A percentile compares a stretch with the other conserved stretches of the same genome.
phyloP scores from a whole-genome alignment of 1,140 invertebrate genomes.

The Caenorhabditis tropicalis region DNA sequence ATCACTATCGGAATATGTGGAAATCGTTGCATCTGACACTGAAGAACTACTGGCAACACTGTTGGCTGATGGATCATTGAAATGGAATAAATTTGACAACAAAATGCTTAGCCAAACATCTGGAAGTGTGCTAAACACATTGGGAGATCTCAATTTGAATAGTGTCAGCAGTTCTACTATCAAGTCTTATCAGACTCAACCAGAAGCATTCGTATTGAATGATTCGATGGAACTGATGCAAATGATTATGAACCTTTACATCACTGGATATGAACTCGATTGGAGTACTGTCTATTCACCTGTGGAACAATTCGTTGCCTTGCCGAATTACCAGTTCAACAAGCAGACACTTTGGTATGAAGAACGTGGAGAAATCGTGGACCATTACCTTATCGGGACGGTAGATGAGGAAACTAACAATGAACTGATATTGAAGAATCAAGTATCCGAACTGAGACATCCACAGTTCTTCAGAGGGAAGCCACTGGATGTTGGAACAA shows the following conservation, averaged over 20 bases:
- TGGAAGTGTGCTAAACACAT: background rate
- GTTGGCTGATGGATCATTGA: background rate
- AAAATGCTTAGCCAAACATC: background rate
- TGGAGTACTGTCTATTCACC: conserved; percentile 16
- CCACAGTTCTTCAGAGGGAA: conserved; percentile 38
- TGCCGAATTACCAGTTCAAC: conserved; percentile 48
- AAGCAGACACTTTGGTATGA: conserved; percentile 43
- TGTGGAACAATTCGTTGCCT: background rate
- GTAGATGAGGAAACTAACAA: conserved; percentile 2
- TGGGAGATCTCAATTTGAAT: background rate
- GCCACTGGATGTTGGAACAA: conserved; percentile 5
- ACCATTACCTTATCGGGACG: conserved; percentile 45
- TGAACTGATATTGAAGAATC: conserved; percentile 3
- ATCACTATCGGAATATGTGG: background rate
- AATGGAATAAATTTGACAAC: background rate
- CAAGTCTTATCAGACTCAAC: background rate
- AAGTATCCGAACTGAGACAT: conserved; percentile 24
- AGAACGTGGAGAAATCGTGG: conserved; percentile 16
- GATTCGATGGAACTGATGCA: background rate
- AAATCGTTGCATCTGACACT: background rate
- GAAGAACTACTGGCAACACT: conserved; percentile 2
- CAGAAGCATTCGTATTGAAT: background rate
- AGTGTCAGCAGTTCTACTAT: background rate
- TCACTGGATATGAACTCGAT: conserved; percentile 21
- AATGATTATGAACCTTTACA: background rate